Base-by-base conservation (phyloP, 2,113 vertebrate species). In the Xerus inauris region DNA sequence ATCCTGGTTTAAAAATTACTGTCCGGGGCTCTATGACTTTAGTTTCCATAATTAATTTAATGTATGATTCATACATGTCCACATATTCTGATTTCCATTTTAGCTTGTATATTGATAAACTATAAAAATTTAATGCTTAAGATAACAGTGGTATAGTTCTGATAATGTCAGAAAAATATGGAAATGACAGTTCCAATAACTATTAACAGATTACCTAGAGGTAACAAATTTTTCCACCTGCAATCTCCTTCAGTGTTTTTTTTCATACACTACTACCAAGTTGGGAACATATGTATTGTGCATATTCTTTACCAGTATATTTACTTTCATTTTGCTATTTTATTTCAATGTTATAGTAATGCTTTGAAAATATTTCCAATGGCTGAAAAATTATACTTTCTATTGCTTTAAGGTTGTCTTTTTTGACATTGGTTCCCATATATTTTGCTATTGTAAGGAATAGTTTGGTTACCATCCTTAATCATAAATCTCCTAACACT, bases 241-340 rank as follows among this genome's bases (percentile, higher is more conserved):
- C 6, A 76, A 54, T 35, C 30, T 85, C 30, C 51, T 26, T 86
- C 54, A 82, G 7, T 59, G 22, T 64, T 69, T 87, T 81, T 81
- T 90, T n/a, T 45, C 13, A 54, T 42, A 72, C 45, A 83, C 5
- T 69, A 8, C n/a, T 51, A 4, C 59, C 80, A 42, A 24, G 64
- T 17, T 82, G 30, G 40, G 13, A 95, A 72, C 47, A 75, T 73
- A 71, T 65, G 7, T 84, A 7, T 65, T 81, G 77, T 72, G 8
- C 14, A n/a, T 65, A 2, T 14, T 54, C 28, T 51, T 49, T 72
- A 76, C 79, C 79, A 40, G 7, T 89, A 8, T 57, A 22, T 94
- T 79, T 94, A 89, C 93, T 93, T 93, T 79, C 30, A 89, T 72
- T 93, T 17, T 95, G 30, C 24, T 51, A 65, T 80, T 82, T 90